Evolutionary conservation across 2,888 invertebrate species (phyloP).

Genomic region (Stictocephala bisonia): DNA sequence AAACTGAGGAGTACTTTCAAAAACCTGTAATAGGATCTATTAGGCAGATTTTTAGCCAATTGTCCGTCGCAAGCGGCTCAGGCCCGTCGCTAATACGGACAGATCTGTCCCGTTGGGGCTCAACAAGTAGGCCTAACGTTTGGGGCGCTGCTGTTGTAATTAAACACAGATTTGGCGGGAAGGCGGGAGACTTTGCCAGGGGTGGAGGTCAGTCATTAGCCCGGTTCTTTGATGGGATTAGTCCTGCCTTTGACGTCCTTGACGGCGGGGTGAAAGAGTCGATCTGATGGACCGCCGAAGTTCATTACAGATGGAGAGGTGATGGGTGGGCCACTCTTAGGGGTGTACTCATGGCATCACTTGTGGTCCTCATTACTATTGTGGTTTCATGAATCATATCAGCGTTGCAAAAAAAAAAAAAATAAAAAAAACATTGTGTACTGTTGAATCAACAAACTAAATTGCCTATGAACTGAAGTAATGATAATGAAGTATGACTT

Average conservation of each 20-base stretch:
- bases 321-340: neutral
- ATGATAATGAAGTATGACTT: too few species aligned
- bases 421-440: neutral
- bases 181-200: neutral
- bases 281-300: neutral
- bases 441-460: too few species aligned
- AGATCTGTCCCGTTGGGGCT: too few species aligned
- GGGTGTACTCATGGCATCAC: neutral
- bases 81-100: too few species aligned
- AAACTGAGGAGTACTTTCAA: too few species aligned
- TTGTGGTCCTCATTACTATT: neutral
- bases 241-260: neutral
- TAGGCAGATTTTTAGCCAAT: too few species aligned
- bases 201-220: neutral
- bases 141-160: too few species aligned
- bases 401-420: neutral
- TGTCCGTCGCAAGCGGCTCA: too few species aligned
- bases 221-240: neutral
- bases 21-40: too few species aligned
- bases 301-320: neutral
- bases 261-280: slow-evolving; percentile 5
- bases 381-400: neutral
- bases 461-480: too few species aligned
- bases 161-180: slow-evolving; percentile 23
- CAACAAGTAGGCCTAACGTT: too few species aligned